Percentiles rank a stretch among this genome's conserved stretches.
phyloP scores from a whole-genome alignment of 2,888 invertebrate genomes.

The Smittia aterrima region DNA sequence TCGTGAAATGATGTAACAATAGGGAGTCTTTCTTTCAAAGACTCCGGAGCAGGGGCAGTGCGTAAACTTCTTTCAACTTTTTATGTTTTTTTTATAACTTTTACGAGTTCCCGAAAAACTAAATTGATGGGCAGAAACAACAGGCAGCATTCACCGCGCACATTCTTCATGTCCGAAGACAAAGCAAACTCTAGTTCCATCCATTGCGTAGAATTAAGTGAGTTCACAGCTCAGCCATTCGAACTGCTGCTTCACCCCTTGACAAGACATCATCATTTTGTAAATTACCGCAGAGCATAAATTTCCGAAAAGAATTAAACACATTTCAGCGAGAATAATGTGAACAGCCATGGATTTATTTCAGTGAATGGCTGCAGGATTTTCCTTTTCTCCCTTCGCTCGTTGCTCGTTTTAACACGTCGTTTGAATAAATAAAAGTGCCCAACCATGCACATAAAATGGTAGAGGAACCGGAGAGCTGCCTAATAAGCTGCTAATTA shows the following conservation, averaged over 20 bases:
- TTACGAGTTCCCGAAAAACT: background rate
- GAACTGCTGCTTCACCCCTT: conserved; percentile 2
- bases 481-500: conserved; percentile 37
- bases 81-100: background rate
- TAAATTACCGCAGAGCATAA: conserved; percentile 18
- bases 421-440: conserved; percentile 32
- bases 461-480: conserved; percentile 22
- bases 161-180: conserved; percentile 4
- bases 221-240: conserved; percentile 8
- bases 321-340: conserved; percentile 32
- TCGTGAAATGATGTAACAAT: conserved; percentile 40
- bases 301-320: conserved; percentile 31
- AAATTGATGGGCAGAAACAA: conserved; percentile 19
- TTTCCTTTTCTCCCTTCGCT: background rate
- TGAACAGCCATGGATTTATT: background rate
- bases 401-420: conserved; percentile 31
- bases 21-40: conserved; percentile 27
- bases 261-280: conserved; percentile 21
- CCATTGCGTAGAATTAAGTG: background rate
- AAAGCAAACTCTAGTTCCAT: background rate
- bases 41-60: background rate
- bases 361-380: conserved; percentile 2
- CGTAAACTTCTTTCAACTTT: conserved; percentile 19
- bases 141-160: conserved; percentile 9
- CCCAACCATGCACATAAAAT: conserved; percentile 25